Evolutionary conservation across 2,888 invertebrate genomes (phyloP).

Genomic region (Escarpia spicata): DNA sequence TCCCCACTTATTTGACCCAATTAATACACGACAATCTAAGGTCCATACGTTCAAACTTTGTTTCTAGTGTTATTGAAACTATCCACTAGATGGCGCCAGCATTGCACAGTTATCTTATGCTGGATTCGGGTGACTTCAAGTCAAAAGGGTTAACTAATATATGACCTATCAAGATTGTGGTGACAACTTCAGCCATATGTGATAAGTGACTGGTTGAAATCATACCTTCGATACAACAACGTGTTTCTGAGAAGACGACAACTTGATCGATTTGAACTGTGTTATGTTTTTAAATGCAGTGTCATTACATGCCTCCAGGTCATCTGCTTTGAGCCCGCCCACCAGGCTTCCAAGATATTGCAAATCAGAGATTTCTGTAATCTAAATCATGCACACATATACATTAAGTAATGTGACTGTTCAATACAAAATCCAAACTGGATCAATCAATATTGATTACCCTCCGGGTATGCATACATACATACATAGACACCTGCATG

Average conservation of each 20-base stretch:
- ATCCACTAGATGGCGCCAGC: too few relatives aligned
- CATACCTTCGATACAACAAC: neutral
- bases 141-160: neutral
- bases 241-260: neutral
- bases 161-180: neutral
- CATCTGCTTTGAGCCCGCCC: neutral
- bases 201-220: neutral
- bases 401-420: neutral
- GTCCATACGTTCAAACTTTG: too few relatives aligned
- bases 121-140: too few relatives aligned
- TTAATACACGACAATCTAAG: too few relatives aligned
- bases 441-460: neutral
- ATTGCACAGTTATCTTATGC: too few relatives aligned
- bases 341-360: neutral
- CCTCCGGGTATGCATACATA: neutral
- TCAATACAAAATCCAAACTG: neutral
- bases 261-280: neutral
- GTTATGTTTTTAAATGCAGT: neutral
- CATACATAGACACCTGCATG: neutral
- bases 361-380: neutral
- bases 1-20: too few relatives aligned
- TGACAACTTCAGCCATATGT: neutral
- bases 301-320: neutral
- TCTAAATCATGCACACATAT: neutral
- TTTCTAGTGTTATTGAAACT: too few relatives aligned